These are phyloP conservation scores for Chrysolina americana DNA, from an alignment of 2,888 invertebrate genomes.

Conservation along the genomic window DNA sequence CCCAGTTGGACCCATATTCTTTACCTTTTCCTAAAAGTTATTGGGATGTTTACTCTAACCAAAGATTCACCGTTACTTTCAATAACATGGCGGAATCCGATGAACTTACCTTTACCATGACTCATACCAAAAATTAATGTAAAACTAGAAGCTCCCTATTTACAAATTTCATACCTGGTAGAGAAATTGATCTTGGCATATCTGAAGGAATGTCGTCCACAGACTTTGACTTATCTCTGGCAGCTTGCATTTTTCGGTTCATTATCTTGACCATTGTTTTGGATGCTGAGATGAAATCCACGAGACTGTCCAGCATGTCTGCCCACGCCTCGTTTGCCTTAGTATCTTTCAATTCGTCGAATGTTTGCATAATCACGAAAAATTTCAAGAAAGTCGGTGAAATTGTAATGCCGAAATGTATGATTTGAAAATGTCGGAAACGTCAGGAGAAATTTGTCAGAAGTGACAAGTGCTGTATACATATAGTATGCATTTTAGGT, in stretches of 20 bases:
- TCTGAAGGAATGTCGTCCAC: neutral
- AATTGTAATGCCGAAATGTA: neutral
- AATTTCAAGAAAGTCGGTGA: neutral
- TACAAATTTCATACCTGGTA: neutral
- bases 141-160: neutral
- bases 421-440: neutral
- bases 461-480: neutral
- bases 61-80: no score
- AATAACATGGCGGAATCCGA: no score
- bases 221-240: conserved; percentile 21
- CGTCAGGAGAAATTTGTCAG: neutral
- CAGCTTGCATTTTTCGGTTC: conserved; percentile 33
- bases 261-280: conserved; percentile 41
- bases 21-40: no score
- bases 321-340: conserved; percentile 42
- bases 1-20: no score
- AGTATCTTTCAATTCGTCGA: neutral
- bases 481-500: no score
- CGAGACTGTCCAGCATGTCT: conserved; percentile 48
- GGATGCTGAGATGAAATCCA: conserved; percentile 48
- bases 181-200: neutral
- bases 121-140: neutral
- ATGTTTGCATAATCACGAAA: conserved; percentile 8
- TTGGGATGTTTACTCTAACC: no score
- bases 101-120: no score